Conservation (phyloP, 2,888 invertebrate genomes). For the Cepaea hortensis region DNA sequence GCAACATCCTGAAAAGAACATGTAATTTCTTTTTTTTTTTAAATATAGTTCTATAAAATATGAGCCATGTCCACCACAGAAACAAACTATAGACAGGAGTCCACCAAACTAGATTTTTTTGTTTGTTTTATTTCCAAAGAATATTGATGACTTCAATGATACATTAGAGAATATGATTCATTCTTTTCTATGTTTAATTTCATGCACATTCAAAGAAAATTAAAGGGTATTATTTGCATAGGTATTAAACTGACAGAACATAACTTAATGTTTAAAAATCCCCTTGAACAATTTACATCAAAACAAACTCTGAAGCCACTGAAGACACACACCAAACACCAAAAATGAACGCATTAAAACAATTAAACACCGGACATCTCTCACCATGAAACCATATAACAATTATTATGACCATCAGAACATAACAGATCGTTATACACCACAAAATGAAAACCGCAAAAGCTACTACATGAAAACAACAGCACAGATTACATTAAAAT, state of each 20-base stretch:
- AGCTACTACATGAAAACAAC: too few species aligned
- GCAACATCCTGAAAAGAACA: too few species aligned
- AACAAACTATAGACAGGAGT: not conserved
- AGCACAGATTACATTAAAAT: too few species aligned
- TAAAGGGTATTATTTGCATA: conserved; percentile 24
- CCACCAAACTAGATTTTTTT: not conserved
- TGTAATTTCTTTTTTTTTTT: too few species aligned
- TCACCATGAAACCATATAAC: too few species aligned
- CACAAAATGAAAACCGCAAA: not conserved
- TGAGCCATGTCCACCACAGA: not conserved
- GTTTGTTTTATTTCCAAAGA: not conserved
- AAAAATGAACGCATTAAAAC: too few species aligned
- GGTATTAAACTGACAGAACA: conserved; percentile 6
- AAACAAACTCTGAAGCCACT: not conserved
- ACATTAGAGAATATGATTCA: conserved; percentile 30
- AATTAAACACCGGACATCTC: too few species aligned
- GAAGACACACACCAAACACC: too few species aligned
- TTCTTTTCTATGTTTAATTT: conserved; percentile 12
- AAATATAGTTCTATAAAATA: too few species aligned
- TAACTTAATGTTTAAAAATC: not conserved
- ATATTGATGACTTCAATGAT: conserved; percentile 30
- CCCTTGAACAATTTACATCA: not conserved
- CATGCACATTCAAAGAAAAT: conserved; percentile 6
- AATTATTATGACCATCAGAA: not conserved
- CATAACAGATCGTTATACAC: not conserved